Evolutionary conservation across 2,113 vertebrate genomes (phyloP).

Genomic region (Lepus americanus): DNA sequence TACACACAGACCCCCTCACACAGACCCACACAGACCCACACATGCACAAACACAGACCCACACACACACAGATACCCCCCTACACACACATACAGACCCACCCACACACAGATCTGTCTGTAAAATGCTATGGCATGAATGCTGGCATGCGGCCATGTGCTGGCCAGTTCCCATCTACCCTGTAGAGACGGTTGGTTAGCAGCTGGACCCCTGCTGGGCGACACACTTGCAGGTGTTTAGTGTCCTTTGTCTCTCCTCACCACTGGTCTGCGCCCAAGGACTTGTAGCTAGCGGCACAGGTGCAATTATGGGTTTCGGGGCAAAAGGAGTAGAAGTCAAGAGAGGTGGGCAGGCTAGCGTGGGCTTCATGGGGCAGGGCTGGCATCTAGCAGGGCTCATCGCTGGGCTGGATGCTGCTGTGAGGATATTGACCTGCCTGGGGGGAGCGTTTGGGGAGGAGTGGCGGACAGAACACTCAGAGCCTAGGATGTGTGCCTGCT

Average conservation of each 20-base stretch:
- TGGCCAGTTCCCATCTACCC: background rate
- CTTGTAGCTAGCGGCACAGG: background rate
- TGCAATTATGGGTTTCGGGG: background rate
- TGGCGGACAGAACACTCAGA: no score
- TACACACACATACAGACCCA: no score
- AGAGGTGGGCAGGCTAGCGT: no score
- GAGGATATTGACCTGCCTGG: background rate
- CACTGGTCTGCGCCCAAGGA: no score
- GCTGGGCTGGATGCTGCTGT: no score
- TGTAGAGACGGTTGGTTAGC: background rate
- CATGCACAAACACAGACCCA: no score
- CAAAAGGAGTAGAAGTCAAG: background rate
- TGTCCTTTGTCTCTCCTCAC: no score
- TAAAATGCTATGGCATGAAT: background rate
- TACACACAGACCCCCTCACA: no score
- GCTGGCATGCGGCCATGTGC: accelerated
- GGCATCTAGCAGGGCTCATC: background rate
- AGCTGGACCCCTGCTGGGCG: background rate
- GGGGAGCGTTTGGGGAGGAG: background rate
- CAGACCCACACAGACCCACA: no score
- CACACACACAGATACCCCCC: no score
- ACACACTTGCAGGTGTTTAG: background rate
- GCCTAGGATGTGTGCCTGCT: background rate
- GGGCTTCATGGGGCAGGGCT: background rate
- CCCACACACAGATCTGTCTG: no score